Evolutionary conservation across 2,113 vertebrate genomes (phyloP).

Genomic region (Cairina moschata): DNA sequence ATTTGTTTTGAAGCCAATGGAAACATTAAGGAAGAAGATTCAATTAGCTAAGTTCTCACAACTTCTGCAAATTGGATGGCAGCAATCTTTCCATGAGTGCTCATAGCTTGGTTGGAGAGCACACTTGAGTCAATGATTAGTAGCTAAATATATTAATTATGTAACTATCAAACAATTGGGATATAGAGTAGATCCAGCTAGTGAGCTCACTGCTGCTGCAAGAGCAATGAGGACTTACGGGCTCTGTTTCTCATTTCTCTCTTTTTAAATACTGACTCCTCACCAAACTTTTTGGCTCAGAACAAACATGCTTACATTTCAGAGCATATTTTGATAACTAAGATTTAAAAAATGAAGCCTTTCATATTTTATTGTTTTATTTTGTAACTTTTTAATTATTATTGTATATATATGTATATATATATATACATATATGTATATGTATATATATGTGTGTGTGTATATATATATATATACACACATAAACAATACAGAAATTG

Average conservation of each 20-base stretch:
- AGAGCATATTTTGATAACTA: not conserved
- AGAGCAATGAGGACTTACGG: not conserved
- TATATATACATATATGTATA: not conserved
- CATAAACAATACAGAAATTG: not conserved
- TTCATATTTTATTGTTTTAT: not conserved
- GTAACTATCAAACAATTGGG: not conserved
- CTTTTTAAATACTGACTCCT: not conserved
- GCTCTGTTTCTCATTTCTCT: not conserved
- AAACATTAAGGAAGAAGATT: not conserved
- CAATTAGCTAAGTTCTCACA: not conserved
- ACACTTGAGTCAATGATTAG: rapidly evolving
- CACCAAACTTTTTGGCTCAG: not conserved
- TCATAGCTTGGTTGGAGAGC: not conserved
- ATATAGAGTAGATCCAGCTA: not conserved
- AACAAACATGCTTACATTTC: not conserved
- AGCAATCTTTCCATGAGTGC: not conserved
- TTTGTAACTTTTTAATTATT: not conserved
- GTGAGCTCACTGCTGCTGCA: not conserved
- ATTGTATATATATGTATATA: rapidly evolving
- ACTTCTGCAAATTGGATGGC: not conserved
- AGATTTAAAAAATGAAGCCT: not conserved
- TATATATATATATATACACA: rapidly evolving
- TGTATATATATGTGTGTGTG: not conserved
- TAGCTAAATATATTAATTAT: not conserved
- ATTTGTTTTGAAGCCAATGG: not conserved